phyloP scores from a whole-genome alignment of 2,888 invertebrate genomes.

The Branchellion lobata region DNA sequence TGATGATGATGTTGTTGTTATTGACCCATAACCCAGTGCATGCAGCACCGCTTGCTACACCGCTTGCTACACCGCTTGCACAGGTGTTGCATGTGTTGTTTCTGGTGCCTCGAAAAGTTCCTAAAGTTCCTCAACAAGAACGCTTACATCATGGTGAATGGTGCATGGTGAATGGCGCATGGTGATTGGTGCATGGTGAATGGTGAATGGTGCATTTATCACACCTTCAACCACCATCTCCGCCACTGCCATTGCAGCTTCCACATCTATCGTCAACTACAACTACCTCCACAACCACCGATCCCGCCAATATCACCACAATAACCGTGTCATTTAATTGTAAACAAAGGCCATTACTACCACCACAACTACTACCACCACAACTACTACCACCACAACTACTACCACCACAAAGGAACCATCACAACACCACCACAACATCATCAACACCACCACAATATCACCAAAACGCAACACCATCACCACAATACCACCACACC shows the following conservation, averaged over 20 bases:
- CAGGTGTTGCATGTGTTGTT: constrained; percentile 62
- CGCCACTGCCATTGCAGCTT: neutral
- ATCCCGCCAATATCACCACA: too few relatives aligned
- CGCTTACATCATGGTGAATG: constrained; percentile 62
- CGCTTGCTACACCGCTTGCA: constrained; percentile 31
- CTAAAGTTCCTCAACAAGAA: constrained; percentile 62
- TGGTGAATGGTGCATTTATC: constrained; percentile 55
- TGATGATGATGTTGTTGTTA: constrained; percentile 1
- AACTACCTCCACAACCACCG: too few relatives aligned
- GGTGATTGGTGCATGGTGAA: too few relatives aligned
- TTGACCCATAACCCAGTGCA: neutral
- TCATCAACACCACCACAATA: too few relatives aligned
- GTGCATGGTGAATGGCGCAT: neutral
- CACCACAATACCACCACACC: too few relatives aligned
- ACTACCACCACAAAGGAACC: too few relatives aligned
- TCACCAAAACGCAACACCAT: constrained; percentile 70
- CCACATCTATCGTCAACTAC: neutral
- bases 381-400: too few relatives aligned
- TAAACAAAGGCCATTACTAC: too few relatives aligned
- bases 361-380: too few relatives aligned
- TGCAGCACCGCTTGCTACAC: too few relatives aligned
- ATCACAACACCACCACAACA: too few relatives aligned
- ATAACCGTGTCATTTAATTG: too few relatives aligned
- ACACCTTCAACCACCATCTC: neutral
- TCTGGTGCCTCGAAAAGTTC: constrained; percentile 63